phyloP scores from a whole-genome alignment of 1,140 invertebrate species.

The Plodia interpunctella region DNA sequence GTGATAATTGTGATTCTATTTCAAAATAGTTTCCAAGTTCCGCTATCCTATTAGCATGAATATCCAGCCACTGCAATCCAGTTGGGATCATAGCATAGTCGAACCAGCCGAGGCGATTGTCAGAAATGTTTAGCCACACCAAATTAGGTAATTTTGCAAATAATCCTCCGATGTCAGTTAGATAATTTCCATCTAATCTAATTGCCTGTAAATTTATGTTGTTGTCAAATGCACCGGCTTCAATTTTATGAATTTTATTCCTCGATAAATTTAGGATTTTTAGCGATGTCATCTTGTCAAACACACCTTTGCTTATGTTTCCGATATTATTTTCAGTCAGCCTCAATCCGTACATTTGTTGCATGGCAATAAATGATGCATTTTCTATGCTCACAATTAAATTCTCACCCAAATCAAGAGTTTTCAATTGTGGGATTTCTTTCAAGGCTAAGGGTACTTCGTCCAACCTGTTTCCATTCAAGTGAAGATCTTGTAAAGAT shows the following conservation, averaged over 20 bases:
- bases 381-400: slow-evolving; percentile 89
- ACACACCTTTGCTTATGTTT: slow-evolving; percentile 90
- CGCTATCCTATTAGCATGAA: slow-evolving; percentile 91
- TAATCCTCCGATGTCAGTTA: slow-evolving; percentile 89
- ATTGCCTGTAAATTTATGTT: slow-evolving; percentile 92
- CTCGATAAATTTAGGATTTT: slow-evolving; percentile 92
- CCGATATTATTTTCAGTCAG: slow-evolving; percentile 92
- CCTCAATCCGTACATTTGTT: slow-evolving; percentile 89
- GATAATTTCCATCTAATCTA: slow-evolving; percentile 90
- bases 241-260: slow-evolving; percentile 91
- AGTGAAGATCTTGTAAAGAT: slow-evolving; percentile 90
- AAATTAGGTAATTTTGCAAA: slow-evolving; percentile 92
- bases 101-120: slow-evolving; percentile 92
- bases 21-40: slow-evolving; percentile 94
- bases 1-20: slow-evolving; percentile 88
- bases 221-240: slow-evolving; percentile 89
- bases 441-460: slow-evolving; percentile 90
- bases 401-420: slow-evolving; percentile 93
- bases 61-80: slow-evolving; percentile 92
- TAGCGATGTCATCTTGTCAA: slow-evolving; percentile 88
- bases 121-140: slow-evolving; percentile 94
- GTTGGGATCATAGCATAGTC: slow-evolving; percentile 95
- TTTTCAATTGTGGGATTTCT: slow-evolving; percentile 88
- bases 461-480: slow-evolving; percentile 91
- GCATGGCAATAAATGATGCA: slow-evolving; percentile 87